phyloP scores from a whole-genome alignment of 92 coral and sea anemone genomes.

The Epizoanthus fatuus region DNA sequence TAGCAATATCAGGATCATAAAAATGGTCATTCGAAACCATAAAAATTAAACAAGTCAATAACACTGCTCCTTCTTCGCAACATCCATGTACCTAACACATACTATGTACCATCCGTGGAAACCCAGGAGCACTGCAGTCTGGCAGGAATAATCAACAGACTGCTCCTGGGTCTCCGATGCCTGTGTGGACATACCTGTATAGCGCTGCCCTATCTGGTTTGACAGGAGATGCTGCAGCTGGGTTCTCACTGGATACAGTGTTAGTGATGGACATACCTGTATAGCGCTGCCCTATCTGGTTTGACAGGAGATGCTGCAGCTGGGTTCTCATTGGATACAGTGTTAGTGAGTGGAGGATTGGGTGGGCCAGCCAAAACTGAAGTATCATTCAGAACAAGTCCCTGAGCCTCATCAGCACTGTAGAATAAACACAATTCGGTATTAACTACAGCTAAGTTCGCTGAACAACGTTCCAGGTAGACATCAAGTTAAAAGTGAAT shows the following conservation, averaged over 20 bases:
- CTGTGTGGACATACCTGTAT: conserved; percentile 54
- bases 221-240: conserved; percentile 12
- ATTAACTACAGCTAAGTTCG: neutral
- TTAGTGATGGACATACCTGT: conserved; percentile 64
- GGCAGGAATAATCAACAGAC: too few species aligned
- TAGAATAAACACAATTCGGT: neutral
- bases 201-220: conserved; percentile 64
- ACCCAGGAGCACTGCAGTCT: too few species aligned
- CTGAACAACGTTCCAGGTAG: neutral
- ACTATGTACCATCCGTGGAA: too few species aligned
- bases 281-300: conserved; percentile 65
- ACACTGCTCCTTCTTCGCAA: too few species aligned
- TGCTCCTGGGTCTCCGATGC: too few species aligned
- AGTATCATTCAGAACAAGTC: conserved; percentile 66
- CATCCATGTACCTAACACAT: too few species aligned
- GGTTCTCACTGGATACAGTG: neutral
- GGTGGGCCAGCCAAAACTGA: conserved; percentile 51
- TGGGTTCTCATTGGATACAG: conserved; percentile 1
- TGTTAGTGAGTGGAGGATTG: conserved; percentile 3
- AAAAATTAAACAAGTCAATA: too few species aligned
- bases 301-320: conserved; percentile 13
- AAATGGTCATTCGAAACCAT: too few species aligned
- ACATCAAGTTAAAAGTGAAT: neutral
- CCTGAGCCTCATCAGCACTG: conserved; percentile 59
- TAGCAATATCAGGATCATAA: too few species aligned